Base-by-base conservation (phyloP, 1,140 invertebrate species). In the Drosophila azteca region DNA sequence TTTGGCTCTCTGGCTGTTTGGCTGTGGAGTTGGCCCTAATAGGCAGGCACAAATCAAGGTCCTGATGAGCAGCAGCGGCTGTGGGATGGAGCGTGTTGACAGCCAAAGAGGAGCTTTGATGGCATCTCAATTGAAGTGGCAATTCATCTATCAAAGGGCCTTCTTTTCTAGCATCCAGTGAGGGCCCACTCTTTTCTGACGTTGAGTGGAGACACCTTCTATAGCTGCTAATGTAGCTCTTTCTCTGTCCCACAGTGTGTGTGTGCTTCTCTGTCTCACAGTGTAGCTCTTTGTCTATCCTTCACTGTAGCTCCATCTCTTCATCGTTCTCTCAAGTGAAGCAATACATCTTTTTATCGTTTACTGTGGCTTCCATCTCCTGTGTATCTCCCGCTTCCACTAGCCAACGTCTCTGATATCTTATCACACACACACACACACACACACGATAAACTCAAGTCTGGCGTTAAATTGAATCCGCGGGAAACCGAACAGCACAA, bases 401-500 rank as follows among this genome's bases (percentile, higher is more conserved):
- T 39, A 11, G 17, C 1, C 17, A 20, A 20, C 17, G 17, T 20
- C 17, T 20, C 15, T 15, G 9, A 22, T 65, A 62, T 67, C 44
- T 43, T 6, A 22, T 20, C 9, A 54, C 52, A 59, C 54, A 72
- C 44, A 55, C 29, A 46, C 46, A 46, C 24, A 24, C 29, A 48
- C 49, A 59, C 29, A 15, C 52, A 39, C 41, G 39, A 29, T 54
- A 46, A 48, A 43, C 48, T 46, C 51, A 79, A 84, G 68, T 70
- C 71, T 83, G 79, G 82, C 83, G 75, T 88, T 79, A 88, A 88
- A 88, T 87, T 88, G 83, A 83, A 87, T 69, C 45, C 71, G 54
- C 50, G 46, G 26, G 26, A 53, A 41, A 70, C 44, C 24, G 59
- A 39, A 64, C 52, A 45, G 44, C 55, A 13, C 35, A 39, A 39